Conservation (phyloP, 1,140 invertebrate species). For the Riptortus pedestris region DNA sequence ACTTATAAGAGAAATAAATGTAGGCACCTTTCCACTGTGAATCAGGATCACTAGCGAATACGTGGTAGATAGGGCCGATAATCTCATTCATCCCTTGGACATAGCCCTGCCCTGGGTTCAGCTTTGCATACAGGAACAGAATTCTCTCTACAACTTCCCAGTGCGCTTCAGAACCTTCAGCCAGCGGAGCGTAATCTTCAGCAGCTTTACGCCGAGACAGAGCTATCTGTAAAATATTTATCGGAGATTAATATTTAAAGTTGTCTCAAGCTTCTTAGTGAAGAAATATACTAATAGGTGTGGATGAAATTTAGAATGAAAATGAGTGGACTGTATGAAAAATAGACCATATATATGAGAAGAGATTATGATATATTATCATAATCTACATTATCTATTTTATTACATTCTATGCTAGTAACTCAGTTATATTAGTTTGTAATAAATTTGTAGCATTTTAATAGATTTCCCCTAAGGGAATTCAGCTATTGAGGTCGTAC, state of each 20-base stretch:
- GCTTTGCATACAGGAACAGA: conserved; percentile 92
- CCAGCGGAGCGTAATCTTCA: conserved; percentile 69
- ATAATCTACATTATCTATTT: background rate
- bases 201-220: conserved; percentile 51
- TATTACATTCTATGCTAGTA: background rate
- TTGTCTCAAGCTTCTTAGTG: too few relatives aligned
- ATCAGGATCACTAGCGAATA: conserved; percentile 84
- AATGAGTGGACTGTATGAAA: too few relatives aligned
- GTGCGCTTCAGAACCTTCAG: conserved; percentile 75
- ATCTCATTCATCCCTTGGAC: conserved; percentile 99
- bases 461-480: too few relatives aligned
- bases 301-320: background rate
- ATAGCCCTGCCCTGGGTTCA: conserved; percentile 95
- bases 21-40: conserved; percentile 67
- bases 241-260: too few relatives aligned
- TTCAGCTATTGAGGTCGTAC: too few relatives aligned
- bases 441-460: too few relatives aligned
- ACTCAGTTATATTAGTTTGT: too few relatives aligned
- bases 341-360: too few relatives aligned
- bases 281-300: background rate
- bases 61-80: conserved; percentile 95
- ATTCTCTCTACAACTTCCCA: conserved; percentile 97
- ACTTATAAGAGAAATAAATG: too few relatives aligned
- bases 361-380: background rate
- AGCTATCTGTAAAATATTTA: conserved; percentile 43